Base-by-base conservation (phyloP, 2,113 vertebrate genomes). In the Notechis scutatus region DNA sequence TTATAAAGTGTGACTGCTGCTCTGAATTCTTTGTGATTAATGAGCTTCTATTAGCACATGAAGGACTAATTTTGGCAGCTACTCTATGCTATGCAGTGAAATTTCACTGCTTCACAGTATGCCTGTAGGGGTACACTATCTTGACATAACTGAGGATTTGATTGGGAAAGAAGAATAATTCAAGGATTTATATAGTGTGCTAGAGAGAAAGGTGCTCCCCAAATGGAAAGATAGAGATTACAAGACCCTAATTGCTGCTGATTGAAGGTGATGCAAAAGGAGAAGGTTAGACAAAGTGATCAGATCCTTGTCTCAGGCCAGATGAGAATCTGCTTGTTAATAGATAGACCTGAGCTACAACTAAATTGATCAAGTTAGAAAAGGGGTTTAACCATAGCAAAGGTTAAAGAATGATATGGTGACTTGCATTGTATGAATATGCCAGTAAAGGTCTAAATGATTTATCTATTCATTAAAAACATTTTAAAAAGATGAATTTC, bases 11-110 rank as follows among this genome's bases (percentile, higher is more conserved):
- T 8, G 21, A 61, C 91, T 93, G 64, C 61, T 92, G 1, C 50
- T 81, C 96, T 93, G 47, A 47, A 47, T 14, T 93, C 8, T 87
- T 92, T 88, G 90, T 94, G 69, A 94, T 94, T 94, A 94, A 93
- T 87, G 94, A 57, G 34, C 94, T 97, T 96, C 91, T 92, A 39
- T 92, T 95, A 96, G 94, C 45, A 86, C 64, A 93, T n/a, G 86
- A 94, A 96, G 87, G 52, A 95, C 92, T 92, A 96, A 18, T 59
- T 29, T 96, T 95, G 96, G 87, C 94, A 89, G 26, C 45, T 93
- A 57, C 86, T n/a, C 14, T 86, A 92, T 64, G 95, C 69, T 2
- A 90, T 85, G 89, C 26, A 94, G 92, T 92, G 95, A 94, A 94
- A 92, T 88, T 95, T 97, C 45, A 91, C 89, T 87, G 55, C 5